phyloP scores from a whole-genome alignment of 2,888 invertebrate species.

The Sicus ferrugineus region DNA sequence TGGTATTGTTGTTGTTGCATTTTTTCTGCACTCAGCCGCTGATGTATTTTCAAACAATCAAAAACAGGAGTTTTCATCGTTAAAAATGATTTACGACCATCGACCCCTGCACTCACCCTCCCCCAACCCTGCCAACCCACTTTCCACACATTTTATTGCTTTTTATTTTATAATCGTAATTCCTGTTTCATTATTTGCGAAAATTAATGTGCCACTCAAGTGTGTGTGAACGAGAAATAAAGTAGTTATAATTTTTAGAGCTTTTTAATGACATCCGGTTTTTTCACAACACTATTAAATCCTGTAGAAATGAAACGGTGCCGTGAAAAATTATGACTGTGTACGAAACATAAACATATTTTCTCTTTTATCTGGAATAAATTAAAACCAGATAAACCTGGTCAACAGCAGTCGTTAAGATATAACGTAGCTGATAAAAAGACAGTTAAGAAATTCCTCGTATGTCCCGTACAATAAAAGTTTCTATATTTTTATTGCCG shows the following conservation, averaged over 20 bases:
- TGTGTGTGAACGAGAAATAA: no score
- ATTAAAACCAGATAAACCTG: no score
- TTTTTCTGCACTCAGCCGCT: neutral
- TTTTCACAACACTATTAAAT: neutral
- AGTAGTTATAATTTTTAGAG: neutral
- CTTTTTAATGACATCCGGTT: neutral
- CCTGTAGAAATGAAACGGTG: no score
- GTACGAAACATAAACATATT: no score
- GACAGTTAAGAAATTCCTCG: no score
- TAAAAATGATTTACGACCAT: conserved; percentile 10
- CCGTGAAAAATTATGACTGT: no score
- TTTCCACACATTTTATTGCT: neutral
- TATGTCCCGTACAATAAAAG: no score
- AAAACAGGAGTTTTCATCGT: neutral
- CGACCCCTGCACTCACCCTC: neutral
- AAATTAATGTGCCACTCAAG: neutral
- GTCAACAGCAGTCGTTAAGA: no score
- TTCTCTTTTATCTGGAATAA: no score
- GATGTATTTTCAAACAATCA: neutral
- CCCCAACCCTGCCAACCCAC: neutral
- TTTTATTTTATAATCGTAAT: conserved; percentile 1
- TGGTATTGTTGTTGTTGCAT: neutral
- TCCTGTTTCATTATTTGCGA: neutral
- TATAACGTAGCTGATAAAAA: no score
- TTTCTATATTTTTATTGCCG: no score